These are phyloP conservation scores for Semnopithecus entellus DNA, from an alignment of 2,113 vertebrate species.

Conservation along the genomic window DNA sequence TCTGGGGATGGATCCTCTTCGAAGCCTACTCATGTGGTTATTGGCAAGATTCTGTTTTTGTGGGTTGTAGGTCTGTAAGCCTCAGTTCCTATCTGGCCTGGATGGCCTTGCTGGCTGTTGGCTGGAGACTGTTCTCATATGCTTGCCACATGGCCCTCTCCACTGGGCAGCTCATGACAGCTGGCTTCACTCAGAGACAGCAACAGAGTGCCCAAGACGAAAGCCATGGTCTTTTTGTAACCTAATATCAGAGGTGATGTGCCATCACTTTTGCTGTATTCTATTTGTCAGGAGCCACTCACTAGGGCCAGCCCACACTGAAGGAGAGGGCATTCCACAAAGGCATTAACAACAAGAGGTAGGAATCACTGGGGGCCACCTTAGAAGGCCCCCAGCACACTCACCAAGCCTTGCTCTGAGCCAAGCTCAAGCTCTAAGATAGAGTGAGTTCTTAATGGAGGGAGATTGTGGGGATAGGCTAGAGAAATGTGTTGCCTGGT, in stretches of 20 bases:
- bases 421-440: not conserved
- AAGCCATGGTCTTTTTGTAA: not conserved
- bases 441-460: not conserved
- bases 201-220: not conserved
- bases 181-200: not conserved
- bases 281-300: not conserved
- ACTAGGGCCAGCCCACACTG: not conserved
- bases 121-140: not conserved
- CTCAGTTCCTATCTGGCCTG: not conserved
- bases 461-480: not conserved
- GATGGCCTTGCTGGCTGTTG: not conserved
- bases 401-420: not conserved
- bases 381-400: not conserved
- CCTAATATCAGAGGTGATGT: not conserved
- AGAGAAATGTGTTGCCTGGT: not conserved
- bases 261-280: not conserved
- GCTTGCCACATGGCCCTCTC: not conserved
- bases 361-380: not conserved
- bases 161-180: not conserved
- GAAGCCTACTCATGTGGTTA: not conserved
- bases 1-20: not conserved
- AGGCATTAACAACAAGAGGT: not conserved
- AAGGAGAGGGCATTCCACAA: not conserved
- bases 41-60: not conserved
- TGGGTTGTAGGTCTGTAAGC: not conserved